Conservation (phyloP, 2,888 invertebrate genomes). For the Andrena bicolor region DNA sequence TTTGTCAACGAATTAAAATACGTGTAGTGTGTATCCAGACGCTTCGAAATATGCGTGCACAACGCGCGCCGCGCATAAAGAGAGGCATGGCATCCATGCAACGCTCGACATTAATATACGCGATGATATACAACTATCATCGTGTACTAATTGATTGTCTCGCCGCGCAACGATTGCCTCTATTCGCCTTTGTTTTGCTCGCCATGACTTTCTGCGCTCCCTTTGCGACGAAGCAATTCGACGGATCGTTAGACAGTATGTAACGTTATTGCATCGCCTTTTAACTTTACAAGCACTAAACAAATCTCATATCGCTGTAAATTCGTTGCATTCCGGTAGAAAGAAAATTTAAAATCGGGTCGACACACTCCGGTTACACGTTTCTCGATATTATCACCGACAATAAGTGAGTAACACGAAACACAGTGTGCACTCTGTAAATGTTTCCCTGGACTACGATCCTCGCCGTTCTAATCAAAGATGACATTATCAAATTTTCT, state of each 20-base stretch:
- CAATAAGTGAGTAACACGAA: no score
- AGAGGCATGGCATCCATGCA: slow-evolving; percentile 20
- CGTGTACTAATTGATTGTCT: slow-evolving; percentile 56
- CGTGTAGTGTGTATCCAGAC: neutral
- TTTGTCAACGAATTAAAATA: slow-evolving; percentile 33
- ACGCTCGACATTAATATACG: slow-evolving; percentile 45
- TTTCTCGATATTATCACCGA: no score
- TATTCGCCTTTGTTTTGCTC: slow-evolving; percentile 37
- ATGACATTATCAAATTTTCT: no score
- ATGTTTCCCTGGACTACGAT: no score
- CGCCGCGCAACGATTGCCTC: slow-evolving; percentile 46
- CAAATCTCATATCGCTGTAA: no score
- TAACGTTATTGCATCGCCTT: neutral
- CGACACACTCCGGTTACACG: no score
- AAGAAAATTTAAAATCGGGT: no score
- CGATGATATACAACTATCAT: slow-evolving; percentile 61
- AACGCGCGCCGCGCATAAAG: no score
- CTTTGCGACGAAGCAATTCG: neutral
- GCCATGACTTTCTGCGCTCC: slow-evolving; percentile 12
- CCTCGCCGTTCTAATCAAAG: no score
- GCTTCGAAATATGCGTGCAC: neutral
- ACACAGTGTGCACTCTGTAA: no score
- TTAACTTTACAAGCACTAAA: neutral
- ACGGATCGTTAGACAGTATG: neutral
- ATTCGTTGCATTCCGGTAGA: no score